A percentile compares a stretch with the other conserved stretches of the same genome.
These are phyloP conservation scores for Fragum fragum DNA, from an alignment of 2,888 invertebrate species.

Conservation along the genomic window DNA sequence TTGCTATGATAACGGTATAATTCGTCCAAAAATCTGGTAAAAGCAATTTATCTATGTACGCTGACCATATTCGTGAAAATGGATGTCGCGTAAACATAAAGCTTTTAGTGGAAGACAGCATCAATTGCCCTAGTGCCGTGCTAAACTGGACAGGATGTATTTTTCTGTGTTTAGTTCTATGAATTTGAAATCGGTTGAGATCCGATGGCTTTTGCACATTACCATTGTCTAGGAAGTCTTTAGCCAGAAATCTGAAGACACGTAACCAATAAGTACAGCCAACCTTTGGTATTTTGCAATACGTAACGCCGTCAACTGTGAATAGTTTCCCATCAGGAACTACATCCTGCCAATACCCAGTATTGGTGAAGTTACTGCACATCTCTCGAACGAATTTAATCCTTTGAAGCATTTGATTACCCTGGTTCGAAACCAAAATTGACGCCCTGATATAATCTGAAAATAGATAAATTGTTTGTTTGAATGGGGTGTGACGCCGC, in stretches of 20 bases:
- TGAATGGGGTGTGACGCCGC: too few species aligned
- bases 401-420: background rate
- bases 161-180: conserved; percentile 33
- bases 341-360: background rate
- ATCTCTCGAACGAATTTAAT: background rate
- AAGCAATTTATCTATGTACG: conserved; percentile 70
- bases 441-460: too few species aligned
- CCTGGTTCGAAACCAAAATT: too few species aligned
- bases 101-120: conserved; percentile 36
- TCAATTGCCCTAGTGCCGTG: conserved; percentile 7
- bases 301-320: background rate
- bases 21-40: conserved; percentile 68
- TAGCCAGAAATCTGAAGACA: conserved; percentile 45
- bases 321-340: background rate
- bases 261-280: conserved; percentile 62
- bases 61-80: conserved; percentile 67
- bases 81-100: conserved; percentile 71
- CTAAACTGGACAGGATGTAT: conserved; percentile 9
- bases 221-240: conserved; percentile 24
- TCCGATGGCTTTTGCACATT: conserved; percentile 48
- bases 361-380: background rate
- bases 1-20: conserved; percentile 36
- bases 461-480: too few species aligned
- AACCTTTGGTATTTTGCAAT: conserved; percentile 30
- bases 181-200: conserved; percentile 56